These are phyloP conservation scores for Nannoperca australis DNA, from an alignment of 2,797 vertebrate species.

Conservation along the genomic window DNA sequence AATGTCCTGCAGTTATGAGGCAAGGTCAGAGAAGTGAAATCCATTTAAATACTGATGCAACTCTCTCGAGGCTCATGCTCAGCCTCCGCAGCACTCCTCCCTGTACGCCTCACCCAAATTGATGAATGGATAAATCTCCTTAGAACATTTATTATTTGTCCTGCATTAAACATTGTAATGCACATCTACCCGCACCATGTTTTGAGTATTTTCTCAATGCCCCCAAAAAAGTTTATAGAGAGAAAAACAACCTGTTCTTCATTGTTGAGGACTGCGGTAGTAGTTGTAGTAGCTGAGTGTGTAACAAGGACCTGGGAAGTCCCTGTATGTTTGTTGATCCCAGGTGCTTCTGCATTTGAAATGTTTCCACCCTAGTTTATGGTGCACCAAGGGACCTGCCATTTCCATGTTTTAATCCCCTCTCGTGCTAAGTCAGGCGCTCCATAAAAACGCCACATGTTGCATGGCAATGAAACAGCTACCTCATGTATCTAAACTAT, in stretches of 20 bases:
- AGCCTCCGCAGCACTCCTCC: slow-evolving; percentile 66
- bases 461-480: slow-evolving; percentile 79
- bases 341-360: slow-evolving; percentile 82
- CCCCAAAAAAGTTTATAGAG: slow-evolving; percentile 52
- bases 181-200: slow-evolving; percentile 46
- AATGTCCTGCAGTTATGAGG: slow-evolving; percentile 85
- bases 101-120: slow-evolving; percentile 65
- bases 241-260: slow-evolving; percentile 78
- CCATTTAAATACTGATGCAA: slow-evolving; percentile 85
- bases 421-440: slow-evolving; percentile 77
- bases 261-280: slow-evolving; percentile 51
- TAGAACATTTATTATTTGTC: slow-evolving; percentile 67
- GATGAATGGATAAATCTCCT: slow-evolving; percentile 66
- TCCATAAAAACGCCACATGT: slow-evolving; percentile 86
- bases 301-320: slow-evolving; percentile 57
- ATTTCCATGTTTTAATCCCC: slow-evolving; percentile 84
- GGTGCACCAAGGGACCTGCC: slow-evolving; percentile 81
- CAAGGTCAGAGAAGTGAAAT: slow-evolving; percentile 83
- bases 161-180: slow-evolving; percentile 63
- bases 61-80: slow-evolving; percentile 74
- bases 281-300: slow-evolving; percentile 51
- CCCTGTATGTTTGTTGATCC: slow-evolving; percentile 76
- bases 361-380: slow-evolving; percentile 84
- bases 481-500: slow-evolving; percentile 72
- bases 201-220: slow-evolving; percentile 55